Evolutionary conservation across 2,113 vertebrate genomes (phyloP).

Genomic region (Petrocephalus microphthalmus): DNA sequence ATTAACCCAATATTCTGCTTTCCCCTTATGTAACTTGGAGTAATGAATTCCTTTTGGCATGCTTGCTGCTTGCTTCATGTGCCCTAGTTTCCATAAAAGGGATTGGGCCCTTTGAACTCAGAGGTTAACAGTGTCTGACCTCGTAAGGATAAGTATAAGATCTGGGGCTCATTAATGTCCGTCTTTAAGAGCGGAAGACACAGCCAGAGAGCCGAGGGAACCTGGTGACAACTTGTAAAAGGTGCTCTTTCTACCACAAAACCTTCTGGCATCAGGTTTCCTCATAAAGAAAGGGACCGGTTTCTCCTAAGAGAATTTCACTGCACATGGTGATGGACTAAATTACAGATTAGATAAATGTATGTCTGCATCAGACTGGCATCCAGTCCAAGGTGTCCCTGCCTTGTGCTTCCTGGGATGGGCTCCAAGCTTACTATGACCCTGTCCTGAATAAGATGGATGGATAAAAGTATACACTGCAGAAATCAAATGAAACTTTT

Average conservation of each 20-base stretch:
- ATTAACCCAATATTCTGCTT: not conserved
- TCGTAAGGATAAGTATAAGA: not conserved
- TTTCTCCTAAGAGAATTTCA: not conserved
- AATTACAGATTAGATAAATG: not conserved
- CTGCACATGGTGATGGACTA: not conserved
- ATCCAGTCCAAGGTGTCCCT: not conserved
- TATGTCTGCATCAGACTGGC: not conserved
- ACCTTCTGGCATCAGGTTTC: not conserved
- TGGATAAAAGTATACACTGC: not conserved
- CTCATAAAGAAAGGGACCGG: not conserved
- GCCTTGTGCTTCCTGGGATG: not conserved
- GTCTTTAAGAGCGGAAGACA: not conserved
- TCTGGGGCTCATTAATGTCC: not conserved
- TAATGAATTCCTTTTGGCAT: not conserved
- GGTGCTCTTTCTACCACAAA: not conserved
- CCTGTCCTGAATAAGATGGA: not conserved
- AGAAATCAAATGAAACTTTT: not conserved
- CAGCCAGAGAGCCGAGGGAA: not conserved
- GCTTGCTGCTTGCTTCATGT: not conserved
- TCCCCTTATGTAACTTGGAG: not conserved
- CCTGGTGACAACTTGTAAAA: not conserved
- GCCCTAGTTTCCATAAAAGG: not conserved
- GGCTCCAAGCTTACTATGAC: not conserved
- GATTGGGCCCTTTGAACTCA: not conserved
- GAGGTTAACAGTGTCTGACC: conserved; percentile 10